A percentile compares a stretch with the other conserved stretches of the same genome.
phyloP scores from a whole-genome alignment of 2,797 vertebrate species.

The Dendrocincla fuliginosa region DNA sequence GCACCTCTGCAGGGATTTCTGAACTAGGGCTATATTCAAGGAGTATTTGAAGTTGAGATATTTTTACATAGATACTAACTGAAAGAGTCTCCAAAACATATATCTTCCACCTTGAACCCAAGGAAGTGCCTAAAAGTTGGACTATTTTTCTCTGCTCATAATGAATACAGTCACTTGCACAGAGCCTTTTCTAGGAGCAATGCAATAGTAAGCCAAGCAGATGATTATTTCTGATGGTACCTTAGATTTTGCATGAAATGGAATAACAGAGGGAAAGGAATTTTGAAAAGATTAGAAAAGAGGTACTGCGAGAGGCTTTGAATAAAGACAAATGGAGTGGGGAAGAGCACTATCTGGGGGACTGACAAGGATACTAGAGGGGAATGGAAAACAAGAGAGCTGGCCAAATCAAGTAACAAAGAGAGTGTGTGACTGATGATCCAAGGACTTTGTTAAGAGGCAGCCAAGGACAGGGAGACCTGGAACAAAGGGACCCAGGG shows the following conservation, averaged over 20 bases:
- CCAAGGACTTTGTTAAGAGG: conserved; percentile 5
- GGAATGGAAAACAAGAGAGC: conserved; percentile 25
- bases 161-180: background rate
- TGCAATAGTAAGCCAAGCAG: background rate
- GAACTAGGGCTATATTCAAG: background rate
- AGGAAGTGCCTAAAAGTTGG: background rate
- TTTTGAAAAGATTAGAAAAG: conserved; percentile 3
- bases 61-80: background rate
- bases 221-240: background rate
- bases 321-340: conserved; percentile 2
- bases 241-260: background rate
- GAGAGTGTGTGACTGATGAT: background rate
- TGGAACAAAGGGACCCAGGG: background rate
- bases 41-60: background rate
- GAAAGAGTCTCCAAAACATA: background rate
- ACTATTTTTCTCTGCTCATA: background rate
- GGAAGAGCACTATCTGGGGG: background rate
- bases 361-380: background rate
- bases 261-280: background rate
- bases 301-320: background rate
- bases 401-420: conserved; percentile 33
- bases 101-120: background rate
- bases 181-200: background rate
- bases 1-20: background rate
- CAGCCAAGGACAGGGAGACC: conserved; percentile 40